Evolutionary conservation across 2,113 vertebrate genomes (phyloP).

Genomic region (Melanerpes formicivorus): DNA sequence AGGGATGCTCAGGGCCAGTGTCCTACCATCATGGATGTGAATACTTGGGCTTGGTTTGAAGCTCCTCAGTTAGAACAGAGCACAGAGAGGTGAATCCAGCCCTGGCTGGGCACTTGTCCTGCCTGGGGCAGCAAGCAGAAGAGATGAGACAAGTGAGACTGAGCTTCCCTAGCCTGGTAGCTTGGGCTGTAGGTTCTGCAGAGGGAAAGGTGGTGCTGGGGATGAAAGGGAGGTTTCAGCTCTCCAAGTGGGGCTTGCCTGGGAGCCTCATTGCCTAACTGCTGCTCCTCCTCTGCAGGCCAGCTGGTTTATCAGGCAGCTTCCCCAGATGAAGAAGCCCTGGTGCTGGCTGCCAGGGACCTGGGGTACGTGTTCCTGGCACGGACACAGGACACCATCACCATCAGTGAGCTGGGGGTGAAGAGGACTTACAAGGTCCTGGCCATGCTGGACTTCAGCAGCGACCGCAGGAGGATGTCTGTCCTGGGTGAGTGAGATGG

Average conservation of each 20-base stretch:
- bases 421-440: slow-evolving; percentile 82
- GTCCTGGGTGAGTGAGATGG: slow-evolving; percentile 82
- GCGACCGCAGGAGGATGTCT: slow-evolving; percentile 91
- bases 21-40: rapidly evolving
- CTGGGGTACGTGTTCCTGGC: slow-evolving; percentile 89
- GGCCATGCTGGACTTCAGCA: slow-evolving; percentile 93
- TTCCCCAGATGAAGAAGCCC: slow-evolving; percentile 90
- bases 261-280: no score
- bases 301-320: slow-evolving; percentile 88
- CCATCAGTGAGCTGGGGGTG: slow-evolving; percentile 84
- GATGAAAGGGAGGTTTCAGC: background rate
- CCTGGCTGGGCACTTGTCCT: background rate
- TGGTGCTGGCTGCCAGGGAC: slow-evolving; percentile 87
- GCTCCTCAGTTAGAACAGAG: background rate
- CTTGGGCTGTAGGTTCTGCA: background rate
- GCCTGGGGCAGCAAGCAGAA: background rate
- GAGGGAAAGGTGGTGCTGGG: background rate
- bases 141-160: background rate
- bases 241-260: background rate
- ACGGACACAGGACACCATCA: slow-evolving; percentile 86
- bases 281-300: slow-evolving; percentile 54
- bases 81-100: background rate
- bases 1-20: rapidly evolving
- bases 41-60: background rate
- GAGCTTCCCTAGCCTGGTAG: background rate